Percentiles rank a stretch among this genome's conserved stretches.
Conservation (phyloP, 2,113 vertebrate genomes). For the Cricetomys ansorgei region DNA sequence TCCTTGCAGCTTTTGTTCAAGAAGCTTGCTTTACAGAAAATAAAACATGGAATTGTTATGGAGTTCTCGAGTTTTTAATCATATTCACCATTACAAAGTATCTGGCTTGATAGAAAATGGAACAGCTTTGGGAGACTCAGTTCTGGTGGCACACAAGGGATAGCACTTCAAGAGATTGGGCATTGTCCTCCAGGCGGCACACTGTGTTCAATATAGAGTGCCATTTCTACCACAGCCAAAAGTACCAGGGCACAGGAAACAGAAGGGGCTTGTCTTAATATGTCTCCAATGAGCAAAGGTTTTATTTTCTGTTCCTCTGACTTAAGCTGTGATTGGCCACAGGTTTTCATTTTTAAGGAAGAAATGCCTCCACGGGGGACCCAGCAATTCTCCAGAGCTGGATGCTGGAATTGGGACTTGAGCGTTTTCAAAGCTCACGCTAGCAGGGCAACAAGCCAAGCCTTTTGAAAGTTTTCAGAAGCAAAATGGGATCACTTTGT, state of each 20-base stretch:
- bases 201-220: background rate
- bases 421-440: background rate
- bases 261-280: background rate
- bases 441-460: background rate
- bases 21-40: background rate
- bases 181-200: background rate
- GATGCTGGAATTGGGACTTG: background rate
- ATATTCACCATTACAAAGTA: background rate
- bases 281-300: background rate
- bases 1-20: background rate
- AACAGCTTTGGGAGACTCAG: background rate
- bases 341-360: background rate
- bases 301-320: background rate
- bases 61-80: background rate
- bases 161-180: background rate
- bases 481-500: background rate
- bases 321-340: background rate
- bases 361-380: background rate
- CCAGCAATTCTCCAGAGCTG: background rate
- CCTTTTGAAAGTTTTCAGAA: background rate
- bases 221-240: background rate
- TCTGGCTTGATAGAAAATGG: background rate
- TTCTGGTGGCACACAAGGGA: background rate
- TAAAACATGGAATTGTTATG: background rate
- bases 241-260: background rate